Evolutionary conservation across 2,888 invertebrate species (phyloP), one percentile per base, ranked within the genome.

Genomic region (Xanthorhoe spadicearia): DNA sequence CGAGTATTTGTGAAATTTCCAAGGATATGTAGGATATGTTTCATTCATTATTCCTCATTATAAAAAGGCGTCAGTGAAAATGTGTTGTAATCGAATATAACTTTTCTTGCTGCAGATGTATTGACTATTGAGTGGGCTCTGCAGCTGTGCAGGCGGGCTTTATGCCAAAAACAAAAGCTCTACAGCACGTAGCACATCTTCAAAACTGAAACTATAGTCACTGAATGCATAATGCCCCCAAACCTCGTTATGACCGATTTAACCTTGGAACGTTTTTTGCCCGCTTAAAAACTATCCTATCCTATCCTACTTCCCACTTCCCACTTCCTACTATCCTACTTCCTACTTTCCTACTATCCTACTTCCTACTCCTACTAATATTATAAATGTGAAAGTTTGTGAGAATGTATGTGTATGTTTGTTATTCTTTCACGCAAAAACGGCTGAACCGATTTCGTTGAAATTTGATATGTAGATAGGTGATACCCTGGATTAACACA

Each of bases 91-190:
- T 46, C 3, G 5, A 46, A 15, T 46, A 15, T 15, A 48, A 48
- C 48, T 48, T 15, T 35, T n/a, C 7, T n/a, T 1, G 8, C 49
- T 58, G 57, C 32, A 56, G 23, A 23, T 55, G 46, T 55, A 55
- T 55, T 55, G 55, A 46, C 55, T 50, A 50, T 50, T 57, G 32
- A 28, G 35, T 46, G n/a, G 13, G 48, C 19, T 54, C 35, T 62
- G 55, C 62, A 62, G 55, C 50, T 56, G 55, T 35, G 48, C 46
- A 9, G 53, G 18, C 54, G 55, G 49, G 49, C 38, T 43, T 32
- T 10, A 23, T 62, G 55, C 62, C 62, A 50, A 43, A 10, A 60
- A 35, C 50, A 38, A 23, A 43, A 61, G 18, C 35, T 18, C 32
- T n/a, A 46, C 48, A 49, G 46, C 60, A 60, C 61, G 53, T 54